phyloP scores from a whole-genome alignment of 2,113 vertebrate genomes.

The Vulpes lagopus region DNA sequence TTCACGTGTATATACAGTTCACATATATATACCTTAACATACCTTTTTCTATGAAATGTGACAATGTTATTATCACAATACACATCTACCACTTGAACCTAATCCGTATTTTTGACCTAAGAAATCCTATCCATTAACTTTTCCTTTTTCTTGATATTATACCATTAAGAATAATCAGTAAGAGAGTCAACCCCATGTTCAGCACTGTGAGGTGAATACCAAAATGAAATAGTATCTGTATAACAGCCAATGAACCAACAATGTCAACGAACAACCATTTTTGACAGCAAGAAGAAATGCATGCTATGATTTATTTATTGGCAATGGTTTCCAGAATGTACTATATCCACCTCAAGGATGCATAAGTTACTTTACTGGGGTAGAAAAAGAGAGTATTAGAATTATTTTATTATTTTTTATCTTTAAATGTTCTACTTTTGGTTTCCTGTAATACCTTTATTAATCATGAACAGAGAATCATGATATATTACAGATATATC shows the following conservation, averaged over 20 bases:
- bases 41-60: background rate
- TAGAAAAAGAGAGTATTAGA: background rate
- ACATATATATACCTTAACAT: background rate
- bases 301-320: background rate
- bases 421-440: constrained; percentile 8
- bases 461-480: background rate
- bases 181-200: background rate
- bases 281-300: background rate
- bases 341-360: background rate
- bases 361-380: too few relatives aligned
- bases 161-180: background rate
- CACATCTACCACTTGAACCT: background rate
- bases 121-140: background rate
- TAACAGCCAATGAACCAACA: background rate
- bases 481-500: background rate
- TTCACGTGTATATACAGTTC: background rate
- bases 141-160: background rate
- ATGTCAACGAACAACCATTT: background rate
- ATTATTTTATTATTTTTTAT: background rate
- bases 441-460: background rate
- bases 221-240: background rate
- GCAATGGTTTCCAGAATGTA: background rate
- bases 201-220: background rate
- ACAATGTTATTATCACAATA: background rate
- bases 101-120: background rate